phyloP scores from a whole-genome alignment of 2,888 invertebrate species.

The Lasioglossum calceatum region DNA sequence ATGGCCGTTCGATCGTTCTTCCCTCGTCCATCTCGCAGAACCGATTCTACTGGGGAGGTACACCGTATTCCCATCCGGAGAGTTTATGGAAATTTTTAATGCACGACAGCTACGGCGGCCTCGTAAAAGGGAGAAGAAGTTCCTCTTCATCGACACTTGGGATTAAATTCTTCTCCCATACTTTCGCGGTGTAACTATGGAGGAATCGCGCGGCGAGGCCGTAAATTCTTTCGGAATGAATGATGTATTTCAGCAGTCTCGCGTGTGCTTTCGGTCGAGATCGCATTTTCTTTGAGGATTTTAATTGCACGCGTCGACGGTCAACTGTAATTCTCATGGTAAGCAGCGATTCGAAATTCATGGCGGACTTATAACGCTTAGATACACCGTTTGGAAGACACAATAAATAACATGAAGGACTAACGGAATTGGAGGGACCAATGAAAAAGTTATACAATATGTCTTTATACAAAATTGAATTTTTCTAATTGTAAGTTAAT shows the following conservation, averaged over 20 bases:
- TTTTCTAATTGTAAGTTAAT: background rate
- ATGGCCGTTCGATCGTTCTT: slow-evolving; percentile 52
- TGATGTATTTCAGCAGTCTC: background rate
- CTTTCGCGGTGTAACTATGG: background rate
- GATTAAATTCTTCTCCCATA: slow-evolving; percentile 26
- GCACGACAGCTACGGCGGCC: background rate
- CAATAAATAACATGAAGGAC: background rate
- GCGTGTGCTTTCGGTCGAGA: background rate
- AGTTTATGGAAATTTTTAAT: slow-evolving; percentile 43
- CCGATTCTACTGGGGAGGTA: slow-evolving; percentile 43
- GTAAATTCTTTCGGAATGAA: background rate
- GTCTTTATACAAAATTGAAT: too few species aligned
- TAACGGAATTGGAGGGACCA: too few species aligned
- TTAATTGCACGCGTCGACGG: background rate
- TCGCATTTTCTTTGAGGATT: background rate
- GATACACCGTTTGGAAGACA: background rate
- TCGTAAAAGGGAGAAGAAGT: background rate
- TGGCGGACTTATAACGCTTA: background rate
- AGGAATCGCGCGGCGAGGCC: background rate
- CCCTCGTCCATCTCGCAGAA: slow-evolving; percentile 44
- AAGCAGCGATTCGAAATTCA: background rate
- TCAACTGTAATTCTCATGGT: background rate
- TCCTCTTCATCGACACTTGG: slow-evolving; percentile 12
- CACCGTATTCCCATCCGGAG: slow-evolving; percentile 1
- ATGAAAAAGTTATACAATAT: background rate